These are phyloP conservation scores for Ladona fulva DNA, from an alignment of 1,140 invertebrate genomes.

Conservation along the genomic window DNA sequence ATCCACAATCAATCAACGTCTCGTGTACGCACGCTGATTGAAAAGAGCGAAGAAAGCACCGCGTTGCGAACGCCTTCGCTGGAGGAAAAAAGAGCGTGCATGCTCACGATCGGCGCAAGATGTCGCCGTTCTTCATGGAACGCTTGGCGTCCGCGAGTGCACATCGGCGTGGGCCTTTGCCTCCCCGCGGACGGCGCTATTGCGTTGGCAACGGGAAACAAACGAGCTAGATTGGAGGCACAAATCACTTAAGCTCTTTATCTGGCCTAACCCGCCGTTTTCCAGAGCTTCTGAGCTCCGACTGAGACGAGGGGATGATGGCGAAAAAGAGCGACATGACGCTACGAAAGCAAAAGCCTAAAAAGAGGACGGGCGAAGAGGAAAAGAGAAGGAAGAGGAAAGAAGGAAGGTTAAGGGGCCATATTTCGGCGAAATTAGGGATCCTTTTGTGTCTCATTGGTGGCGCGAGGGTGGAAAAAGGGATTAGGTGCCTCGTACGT, in stretches of 20 bases:
- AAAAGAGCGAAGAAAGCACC: too few species aligned
- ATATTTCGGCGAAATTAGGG: neutral
- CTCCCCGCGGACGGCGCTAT: too few species aligned
- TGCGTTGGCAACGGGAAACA: too few species aligned
- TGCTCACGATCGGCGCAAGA: too few species aligned
- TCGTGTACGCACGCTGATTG: too few species aligned
- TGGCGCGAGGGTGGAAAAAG: neutral
- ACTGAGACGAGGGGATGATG: neutral
- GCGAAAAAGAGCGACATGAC: neutral
- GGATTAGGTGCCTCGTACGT: neutral
- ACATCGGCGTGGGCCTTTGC: too few species aligned
- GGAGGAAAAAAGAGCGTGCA: too few species aligned
- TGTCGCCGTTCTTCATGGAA: too few species aligned
- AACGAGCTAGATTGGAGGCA: neutral
- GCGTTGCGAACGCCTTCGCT: too few species aligned
- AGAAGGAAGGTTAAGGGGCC: neutral
- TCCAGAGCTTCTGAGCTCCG: neutral
- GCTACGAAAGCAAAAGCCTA: neutral
- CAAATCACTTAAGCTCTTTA: conserved; percentile 10
- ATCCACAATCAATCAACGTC: too few species aligned
- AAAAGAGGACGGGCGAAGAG: neutral
- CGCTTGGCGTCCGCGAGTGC: too few species aligned
- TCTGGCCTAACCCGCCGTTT: neutral
- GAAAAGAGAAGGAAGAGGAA: neutral
- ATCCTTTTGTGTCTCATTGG: neutral